phyloP scores from a whole-genome alignment of 2,888 invertebrate genomes.

The Drosophila borborema region DNA sequence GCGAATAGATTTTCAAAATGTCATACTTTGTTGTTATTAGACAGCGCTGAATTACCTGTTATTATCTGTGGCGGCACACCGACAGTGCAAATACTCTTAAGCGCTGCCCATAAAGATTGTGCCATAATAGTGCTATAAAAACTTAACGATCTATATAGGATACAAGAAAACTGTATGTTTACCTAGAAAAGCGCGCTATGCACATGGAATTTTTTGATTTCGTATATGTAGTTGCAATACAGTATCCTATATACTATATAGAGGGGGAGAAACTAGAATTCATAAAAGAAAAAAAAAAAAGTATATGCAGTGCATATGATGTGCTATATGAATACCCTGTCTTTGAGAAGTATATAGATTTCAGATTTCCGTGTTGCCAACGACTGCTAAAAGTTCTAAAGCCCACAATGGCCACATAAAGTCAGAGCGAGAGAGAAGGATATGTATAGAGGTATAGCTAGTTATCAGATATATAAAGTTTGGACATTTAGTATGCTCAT shows the following conservation, averaged over 20 bases:
- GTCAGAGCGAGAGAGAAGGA: background rate
- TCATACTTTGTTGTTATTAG: conserved; percentile 3
- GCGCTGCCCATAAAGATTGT: conserved; percentile 20
- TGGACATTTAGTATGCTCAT: background rate
- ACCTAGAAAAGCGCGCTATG: background rate
- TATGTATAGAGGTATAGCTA: background rate
- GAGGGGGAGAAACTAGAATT: background rate
- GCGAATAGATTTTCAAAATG: conserved; percentile 51
- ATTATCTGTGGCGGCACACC: conserved; percentile 26
- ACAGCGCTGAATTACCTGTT: conserved; percentile 1
- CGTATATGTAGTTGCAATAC: background rate
- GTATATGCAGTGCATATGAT: background rate
- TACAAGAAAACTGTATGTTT: background rate
- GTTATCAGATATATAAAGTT: background rate
- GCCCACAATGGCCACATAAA: background rate
- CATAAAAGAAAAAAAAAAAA: background rate
- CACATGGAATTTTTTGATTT: background rate
- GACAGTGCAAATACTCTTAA: conserved; percentile 26
- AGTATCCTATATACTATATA: background rate
- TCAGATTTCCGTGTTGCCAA: conserved; percentile 14
- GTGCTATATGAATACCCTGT: conserved; percentile 9
- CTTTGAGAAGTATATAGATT: conserved; percentile 1
- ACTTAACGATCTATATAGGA: background rate
- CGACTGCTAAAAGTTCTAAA: conserved; percentile 12
- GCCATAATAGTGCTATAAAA: conserved; percentile 3